Base-by-base conservation (phyloP, 2,888 invertebrate genomes). In the Phortica okadai region DNA sequence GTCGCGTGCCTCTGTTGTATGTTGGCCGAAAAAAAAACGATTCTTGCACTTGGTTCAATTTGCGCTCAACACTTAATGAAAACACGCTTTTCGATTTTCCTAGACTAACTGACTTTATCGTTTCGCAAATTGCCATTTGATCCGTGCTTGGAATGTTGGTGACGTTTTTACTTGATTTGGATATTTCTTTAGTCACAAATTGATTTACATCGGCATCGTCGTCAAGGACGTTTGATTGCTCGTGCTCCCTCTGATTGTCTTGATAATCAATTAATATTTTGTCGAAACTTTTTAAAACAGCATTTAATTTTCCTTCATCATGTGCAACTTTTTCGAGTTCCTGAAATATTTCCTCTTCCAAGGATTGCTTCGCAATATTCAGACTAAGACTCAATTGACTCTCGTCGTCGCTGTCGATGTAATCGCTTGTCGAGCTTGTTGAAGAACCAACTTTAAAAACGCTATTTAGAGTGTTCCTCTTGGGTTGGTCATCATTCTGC, bases 1-100 rank as follows among this genome's bases (percentile, higher is more conserved):
- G 74, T 67, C 85, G 74, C 64, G 79, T 72, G 76, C 54, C 56
- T 73, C 14, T 5, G 54, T 56, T 80, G 76, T 81, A 86, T 82
- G 21, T 85, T 83, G 74, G 80, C 77, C 77, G 79, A 77, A 83
- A 86, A 44, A 8, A 82, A 79, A 58, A 83, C 76, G 44, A 87
- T 79, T 82, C 80, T 2, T 79, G 76, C 0, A 78, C 73, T 50
- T 83, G 77, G 74, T 77, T 74, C 25, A 75, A 77, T 73, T 78
- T 80, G 74, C 77, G 75, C 88, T 94, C 94, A 73, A 94, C 94
- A 73, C 94, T 94, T 21, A 66, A 83, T 88, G 95, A 95, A 78
- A 94, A 93, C 0, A 94, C 94, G 82, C 95, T 95, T 88, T 94
- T 94, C 0, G 95, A 94, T 89, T 95, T 95, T 84, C 94, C 93